Conservation (phyloP, 2,888 invertebrate species). For the Phaonia tiefii region DNA sequence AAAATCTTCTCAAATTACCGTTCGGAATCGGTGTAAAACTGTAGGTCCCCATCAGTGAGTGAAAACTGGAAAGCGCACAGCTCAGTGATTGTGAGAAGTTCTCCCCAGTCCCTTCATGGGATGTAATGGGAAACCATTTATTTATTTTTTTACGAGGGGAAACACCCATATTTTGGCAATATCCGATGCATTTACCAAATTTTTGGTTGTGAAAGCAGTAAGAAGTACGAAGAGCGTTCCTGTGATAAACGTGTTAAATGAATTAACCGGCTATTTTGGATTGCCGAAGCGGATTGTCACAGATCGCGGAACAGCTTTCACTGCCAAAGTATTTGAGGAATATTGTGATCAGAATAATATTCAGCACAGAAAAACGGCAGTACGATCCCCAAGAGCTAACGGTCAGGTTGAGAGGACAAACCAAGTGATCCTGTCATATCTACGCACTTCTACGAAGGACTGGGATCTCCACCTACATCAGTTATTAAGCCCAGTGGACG, state of each 20-base stretch:
- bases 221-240: background rate
- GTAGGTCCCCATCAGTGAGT: too few species aligned
- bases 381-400: too few species aligned
- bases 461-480: constrained; percentile 48
- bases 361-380: constrained; percentile 8
- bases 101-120: too few species aligned
- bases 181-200: too few species aligned
- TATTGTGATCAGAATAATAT: too few species aligned
- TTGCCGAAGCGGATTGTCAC: background rate
- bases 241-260: background rate
- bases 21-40: too few species aligned
- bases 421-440: constrained; percentile 29
- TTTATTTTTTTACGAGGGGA: constrained; percentile 45
- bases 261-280: constrained; percentile 16
- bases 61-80: too few species aligned
- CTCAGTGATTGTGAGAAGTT: too few species aligned
- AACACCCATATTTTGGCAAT: constrained; percentile 44
- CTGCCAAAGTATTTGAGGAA: too few species aligned
- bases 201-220: constrained; percentile 18
- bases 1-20: too few species aligned
- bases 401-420: too few species aligned
- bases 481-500: too few species aligned
- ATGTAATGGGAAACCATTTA: constrained; percentile 42
- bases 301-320: constrained; percentile 14
- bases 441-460: constrained; percentile 52